These are phyloP conservation scores for Meiosimyza decipiens DNA, from an alignment of 2,888 invertebrate genomes.

Conservation along the genomic window DNA sequence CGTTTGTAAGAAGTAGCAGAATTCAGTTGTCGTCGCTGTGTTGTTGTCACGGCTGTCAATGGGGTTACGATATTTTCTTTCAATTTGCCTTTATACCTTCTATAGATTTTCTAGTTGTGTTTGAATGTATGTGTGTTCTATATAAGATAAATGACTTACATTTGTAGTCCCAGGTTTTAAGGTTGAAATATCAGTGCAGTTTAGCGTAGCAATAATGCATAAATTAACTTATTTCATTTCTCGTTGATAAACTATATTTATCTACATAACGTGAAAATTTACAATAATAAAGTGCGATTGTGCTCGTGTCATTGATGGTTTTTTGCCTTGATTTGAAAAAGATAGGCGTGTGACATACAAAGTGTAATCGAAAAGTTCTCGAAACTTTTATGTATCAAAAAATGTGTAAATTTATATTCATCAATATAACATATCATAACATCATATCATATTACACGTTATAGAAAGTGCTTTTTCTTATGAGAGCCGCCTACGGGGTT, in stretches of 20 bases:
- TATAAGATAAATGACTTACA: not conserved
- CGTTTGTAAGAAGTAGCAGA: constrained; percentile 8
- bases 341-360: no score
- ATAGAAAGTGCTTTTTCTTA: no score
- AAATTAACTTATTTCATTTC: not conserved
- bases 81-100: no score
- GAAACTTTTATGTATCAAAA: no score
- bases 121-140: constrained; percentile 4
- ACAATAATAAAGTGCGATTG: constrained; percentile 27
- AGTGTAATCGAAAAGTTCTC: no score
- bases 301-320: not conserved
- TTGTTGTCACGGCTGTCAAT: no score
- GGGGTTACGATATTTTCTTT: no score
- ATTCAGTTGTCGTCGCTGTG: not conserved
- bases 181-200: not conserved
- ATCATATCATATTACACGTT: no score
- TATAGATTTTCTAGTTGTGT: not conserved
- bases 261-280: constrained; percentile 33
- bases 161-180: constrained; percentile 3
- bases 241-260: not conserved
- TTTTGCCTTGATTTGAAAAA: no score
- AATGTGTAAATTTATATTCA: no score
- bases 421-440: no score
- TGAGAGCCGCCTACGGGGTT: no score
- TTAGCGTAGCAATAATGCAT: not conserved